phyloP scores from a whole-genome alignment of 2,113 vertebrate genomes.

The Perca fluviatilis region DNA sequence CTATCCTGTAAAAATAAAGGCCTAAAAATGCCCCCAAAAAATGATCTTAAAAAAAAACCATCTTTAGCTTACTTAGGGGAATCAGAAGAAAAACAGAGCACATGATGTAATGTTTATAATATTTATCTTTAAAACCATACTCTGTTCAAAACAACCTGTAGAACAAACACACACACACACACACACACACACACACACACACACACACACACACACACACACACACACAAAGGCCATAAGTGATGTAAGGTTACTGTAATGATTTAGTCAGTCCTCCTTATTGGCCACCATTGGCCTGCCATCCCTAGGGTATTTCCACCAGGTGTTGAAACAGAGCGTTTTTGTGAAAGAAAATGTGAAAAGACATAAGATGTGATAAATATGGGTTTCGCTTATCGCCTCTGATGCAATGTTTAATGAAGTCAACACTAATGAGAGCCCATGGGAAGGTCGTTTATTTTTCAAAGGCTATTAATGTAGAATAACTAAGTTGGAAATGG shows the following conservation, averaged over 20 bases:
- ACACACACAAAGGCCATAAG: not conserved
- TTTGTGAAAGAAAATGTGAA: not conserved
- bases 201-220: not conserved
- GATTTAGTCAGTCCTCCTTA: not conserved
- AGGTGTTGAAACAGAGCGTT: not conserved
- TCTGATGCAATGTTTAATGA: conserved; percentile 15
- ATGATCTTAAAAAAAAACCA: too few species aligned
- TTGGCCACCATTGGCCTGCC: not conserved
- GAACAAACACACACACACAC: not conserved
- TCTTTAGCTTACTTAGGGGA: not conserved
- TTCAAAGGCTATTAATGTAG: not conserved
- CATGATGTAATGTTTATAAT: not conserved
- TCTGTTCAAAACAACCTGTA: not conserved
- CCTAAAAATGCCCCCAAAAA: too few species aligned
- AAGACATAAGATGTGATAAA: not conserved
- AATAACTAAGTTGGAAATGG: conserved; percentile 51
- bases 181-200: not conserved
- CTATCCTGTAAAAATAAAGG: too few species aligned
- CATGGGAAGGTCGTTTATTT: conserved; percentile 36
- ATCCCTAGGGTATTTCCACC: not conserved
- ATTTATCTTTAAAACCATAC: not conserved
- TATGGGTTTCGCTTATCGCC: not conserved
- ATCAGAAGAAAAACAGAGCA: not conserved
- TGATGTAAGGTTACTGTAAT: conserved; percentile 38
- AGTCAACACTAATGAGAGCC: conserved; percentile 63